Evolutionary conservation across 2,113 vertebrate genomes (phyloP), one percentile per base, ranked within the genome.

Genomic region (Pangasianodon gigas): DNA sequence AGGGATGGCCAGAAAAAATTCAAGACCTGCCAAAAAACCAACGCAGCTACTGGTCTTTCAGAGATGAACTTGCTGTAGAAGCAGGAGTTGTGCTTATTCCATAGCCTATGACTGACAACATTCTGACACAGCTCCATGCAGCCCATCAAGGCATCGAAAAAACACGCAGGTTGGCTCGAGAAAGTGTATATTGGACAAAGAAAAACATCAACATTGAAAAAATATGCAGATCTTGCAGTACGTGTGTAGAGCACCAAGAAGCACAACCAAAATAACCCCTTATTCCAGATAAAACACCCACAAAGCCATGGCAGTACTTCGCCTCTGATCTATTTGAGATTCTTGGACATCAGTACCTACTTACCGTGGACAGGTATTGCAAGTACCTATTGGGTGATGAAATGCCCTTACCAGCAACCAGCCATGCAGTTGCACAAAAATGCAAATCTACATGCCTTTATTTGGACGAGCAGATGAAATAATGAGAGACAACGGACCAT

Each of bases 41-140:
- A 46, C 16, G 44, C 44, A 4, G 11, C 0, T 88, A 51, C 14
- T 90, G 86, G 86, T 26, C 86, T n/a, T 90, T 84, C 29, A 51
- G 86, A 65, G 89, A 90, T 52, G 62, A 90, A 60, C 67, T 88
- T 51, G 79, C 89, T 7, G 79, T 88, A 9, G 89, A 90, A 41
- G 8, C 54, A 77, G 86, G 77, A 85, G 85, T 90, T 48, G 83
- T 87, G 2, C 77, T 88, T 9, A 80, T 88, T 16, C 80, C 80
- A 82, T 29, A 82, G 4, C 19, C 87, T 4, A 88, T 48, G 77
- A 88, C 58, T 0, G 0, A 18, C 1, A 58, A 60, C 44, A 88
- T 88, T 41, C 44, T 90, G 2, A 90, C 10, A 32, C 83, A 86
- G 6, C 60, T 77, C 13, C 41, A 91, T 7, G 41, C 11, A 24